Evolutionary conservation across 2,797 vertebrate genomes (phyloP), one percentile per base, ranked within the genome.

Genomic region (Tokudaia tokunoshimensis): DNA sequence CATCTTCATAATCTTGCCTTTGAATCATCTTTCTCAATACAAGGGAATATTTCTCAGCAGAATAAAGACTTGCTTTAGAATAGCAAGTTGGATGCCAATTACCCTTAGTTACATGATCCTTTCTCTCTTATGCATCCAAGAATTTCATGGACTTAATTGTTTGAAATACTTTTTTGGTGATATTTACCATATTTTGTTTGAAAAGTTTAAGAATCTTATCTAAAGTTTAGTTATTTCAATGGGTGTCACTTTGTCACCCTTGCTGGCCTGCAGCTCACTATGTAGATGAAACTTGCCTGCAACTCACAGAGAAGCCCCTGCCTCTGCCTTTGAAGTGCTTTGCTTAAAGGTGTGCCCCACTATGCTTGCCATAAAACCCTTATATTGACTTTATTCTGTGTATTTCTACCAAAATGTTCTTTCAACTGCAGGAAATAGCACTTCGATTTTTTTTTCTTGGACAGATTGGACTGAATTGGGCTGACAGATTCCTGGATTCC

Each of bases 321-420:
- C 22, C 65, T 72, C 15, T 88, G 67, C 24, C 67, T 88, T 57
- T 15, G 0, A 55, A 88, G 85, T 74, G 34, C 14, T 41, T 29
- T 41, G n/a, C 10, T 88, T 74, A 88, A 74, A 57, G 24, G 24
- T n/a, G 17, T 55, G n/a, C 0, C 6, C n/a, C n/a, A 55, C 13
- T 9, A 19, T 0, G 24, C 14, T 70, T 41, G 50, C 13, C n/a
- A 17, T 89, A 63, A 91, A 78, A 92, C 70, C 65, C 75, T 84
- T 89, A 79, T 65, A 57, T 89, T 83, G 20, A 80, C 89, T 59
- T 93, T 70, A 20, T 90, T 90, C 90, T 26, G 87, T 84, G 65
- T 89, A 41, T 95, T 92, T 92, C 41, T 50, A 91, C 84, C 17
- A 91, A 96, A 83, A 41, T 79, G 90, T n/a, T 92, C 91, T 55